Base-by-base conservation (phyloP, 2,797 vertebrate species). In the Sebastes baramenuke region DNA sequence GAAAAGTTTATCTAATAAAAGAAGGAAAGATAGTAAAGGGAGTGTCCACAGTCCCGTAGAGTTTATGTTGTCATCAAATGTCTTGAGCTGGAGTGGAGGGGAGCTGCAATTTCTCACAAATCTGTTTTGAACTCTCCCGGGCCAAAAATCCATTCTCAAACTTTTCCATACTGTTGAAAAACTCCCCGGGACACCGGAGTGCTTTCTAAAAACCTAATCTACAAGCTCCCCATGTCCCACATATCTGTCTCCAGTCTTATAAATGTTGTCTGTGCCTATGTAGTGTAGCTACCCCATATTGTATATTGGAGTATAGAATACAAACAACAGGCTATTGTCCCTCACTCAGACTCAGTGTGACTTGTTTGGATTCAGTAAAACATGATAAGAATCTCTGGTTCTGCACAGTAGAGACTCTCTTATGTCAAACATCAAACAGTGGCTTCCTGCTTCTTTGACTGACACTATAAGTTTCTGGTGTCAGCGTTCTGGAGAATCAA, bases 31-130 rank as follows among this genome's bases (percentile, higher is more conserved):
- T 36, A 20, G 14, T 49, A 27, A 72, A 58, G 38, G 46, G 27
- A 78, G 54, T 25, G 34, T 67, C 78, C 49, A 9, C 24, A 67
- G 71, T 77, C 67, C 71, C 7, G 2, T 65, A 7, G 54, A 72
- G 77, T 82, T 77, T 54, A 69, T 77, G 64, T 62, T 80, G 61
- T 80, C 68, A 49, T 75, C 72, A 80, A 42, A 75, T 74, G 64
- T 82, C 58, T 30, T 66, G n/a, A 58, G 49, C 49, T 73, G 56
- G 54, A 62, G 42, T 38, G 34, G 58, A 78, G 42, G 24, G 25
- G 59, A 64, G 54, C 61, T 55, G 24, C 70, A 85, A 82, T 83
- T 84, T 88, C 72, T 79, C 59, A 73, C 56, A 82, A 75, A 78
- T 84, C 34, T 59, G 59, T 89, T 81, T 72, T 82, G 38, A 72